Base-by-base conservation (phyloP, 1,140 invertebrate genomes). In the Acyrthosiphon pisum region DNA sequence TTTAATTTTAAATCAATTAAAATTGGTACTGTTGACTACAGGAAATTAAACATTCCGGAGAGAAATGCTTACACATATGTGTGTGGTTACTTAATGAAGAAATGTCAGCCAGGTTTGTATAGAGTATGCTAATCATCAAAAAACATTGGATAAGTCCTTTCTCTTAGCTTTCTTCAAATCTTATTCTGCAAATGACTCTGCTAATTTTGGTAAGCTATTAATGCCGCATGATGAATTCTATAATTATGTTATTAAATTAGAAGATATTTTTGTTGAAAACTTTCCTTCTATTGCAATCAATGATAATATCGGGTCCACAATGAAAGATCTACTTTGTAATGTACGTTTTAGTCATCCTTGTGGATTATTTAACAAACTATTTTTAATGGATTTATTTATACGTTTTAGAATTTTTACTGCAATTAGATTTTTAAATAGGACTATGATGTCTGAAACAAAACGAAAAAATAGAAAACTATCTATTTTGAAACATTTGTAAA, bases 181-280 rank as follows among this genome's bases (percentile, higher is more conserved):
- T 88, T 88, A 88, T 35, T 88, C 44, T 88, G 44, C 26, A 48
- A 50, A 50, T 18, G 46, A 88, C 23, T 88, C 86, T 35, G 35
- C 86, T 3, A 88, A 20, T 88, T 88, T 50, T n/a, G 30, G 6
- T 50, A 88, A 88, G 14, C 30, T 88, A 50, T 50, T 35, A 88
- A 88, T 50, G 18, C 11, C 46, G 2, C 86, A 88, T n/a, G 30
- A 88, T 35, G 86, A 50, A 6, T 88, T 88, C 3, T 50, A 88
- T 88, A 48, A 88, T 88, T 88, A 50, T 88, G 11, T 88, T 18
- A 88, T 88, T 88, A 50, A 88, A 88, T 88, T 88, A 22, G 86
- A 88, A 9, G 46, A 88, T n/a, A 50, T 48, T 35, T 88, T 88
- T 88, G 11, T 50, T 53, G 48, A 53, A 0, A 48, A 50, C 50